Evolutionary conservation across 2,113 vertebrate species (phyloP), one percentile per base, ranked within the genome.

Genomic region (Aegithalos caudatus): DNA sequence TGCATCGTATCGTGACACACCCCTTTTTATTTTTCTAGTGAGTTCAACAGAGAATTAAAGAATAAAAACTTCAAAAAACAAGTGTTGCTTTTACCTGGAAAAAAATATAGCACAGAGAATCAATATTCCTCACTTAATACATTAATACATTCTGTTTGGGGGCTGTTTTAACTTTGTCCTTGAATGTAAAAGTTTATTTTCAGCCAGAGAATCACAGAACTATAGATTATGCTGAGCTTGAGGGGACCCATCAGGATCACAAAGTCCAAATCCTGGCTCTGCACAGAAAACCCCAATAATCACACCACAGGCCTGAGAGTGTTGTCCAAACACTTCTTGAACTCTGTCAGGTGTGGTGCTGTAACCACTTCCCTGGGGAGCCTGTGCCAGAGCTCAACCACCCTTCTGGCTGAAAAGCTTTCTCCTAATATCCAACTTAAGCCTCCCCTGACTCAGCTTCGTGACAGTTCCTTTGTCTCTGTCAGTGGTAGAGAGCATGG

Each of bases 21-120:
- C 0, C 2, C 0, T 1, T 19, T 29, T 42, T 81, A 38, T 62
- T 14, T 70, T 17, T 5, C 9, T 23, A 5, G 3, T 11, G 6
- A 38, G 7, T 60, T 64, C 37, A 74, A 64, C 6, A 45, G 37
- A 20, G 18, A 62, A 29, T 35, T 67, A 64, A 53, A 23, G 8
- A 71, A 51, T 7, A 47, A 78, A 73, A 83, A 9, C 35, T 69
- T 56, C 4, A 62, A 38, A 83, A 47, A 62, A 1, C 0, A 53
- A 42, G 3, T 25, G 19, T 54, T 77, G 12, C 5, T 35, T 33
- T 29, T 31, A 67, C 78, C 69, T 74, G 17, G 28, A 17, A 74
- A 65, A 82, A 61, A 64, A 37, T 5, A 14, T 7, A 80, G 3
- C 4, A 6, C 7, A n/a, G 23, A 81, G 5, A 54, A 73, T 81